phyloP scores from a whole-genome alignment of 2,888 invertebrate genomes.

The Entomobrya multifasciata region DNA sequence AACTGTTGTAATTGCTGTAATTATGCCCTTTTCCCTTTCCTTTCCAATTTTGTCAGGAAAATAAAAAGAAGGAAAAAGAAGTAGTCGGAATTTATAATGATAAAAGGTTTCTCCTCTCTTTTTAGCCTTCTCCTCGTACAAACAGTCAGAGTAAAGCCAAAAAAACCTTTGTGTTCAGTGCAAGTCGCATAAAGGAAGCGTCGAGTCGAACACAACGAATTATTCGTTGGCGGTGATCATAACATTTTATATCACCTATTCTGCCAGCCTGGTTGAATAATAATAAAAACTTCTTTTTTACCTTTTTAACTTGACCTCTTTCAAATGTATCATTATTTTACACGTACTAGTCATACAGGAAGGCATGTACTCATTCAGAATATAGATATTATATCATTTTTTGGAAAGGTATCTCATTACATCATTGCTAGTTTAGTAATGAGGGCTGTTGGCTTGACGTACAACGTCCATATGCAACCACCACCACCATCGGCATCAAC shows the following conservation, averaged over 20 bases:
- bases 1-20: conserved; percentile 73
- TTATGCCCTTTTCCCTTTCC: conserved; percentile 64
- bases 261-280: conserved; percentile 35
- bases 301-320: conserved; percentile 22
- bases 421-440: conserved; percentile 32
- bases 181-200: too few species aligned
- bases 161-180: too few species aligned
- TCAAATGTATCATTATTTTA: not conserved
- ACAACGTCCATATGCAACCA: conserved; percentile 47
- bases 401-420: conserved; percentile 40
- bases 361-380: conserved; percentile 41
- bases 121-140: not conserved
- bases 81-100: conserved; percentile 13
- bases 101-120: conserved; percentile 30
- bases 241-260: conserved; percentile 42
- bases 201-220: conserved; percentile 39
- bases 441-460: conserved; percentile 33
- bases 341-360: conserved; percentile 44
- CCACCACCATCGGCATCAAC: conserved; percentile 61
- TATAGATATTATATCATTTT: conserved; percentile 32
- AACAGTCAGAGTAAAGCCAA: too few species aligned
- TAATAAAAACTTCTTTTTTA: conserved; percentile 28
- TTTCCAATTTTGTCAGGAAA: conserved; percentile 62
- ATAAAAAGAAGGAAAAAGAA: conserved; percentile 25
- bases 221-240: conserved; percentile 25